Evolutionary conservation across 2,888 invertebrate genomes (phyloP).

Genomic region (Sinopyrophorus schimmeli): DNA sequence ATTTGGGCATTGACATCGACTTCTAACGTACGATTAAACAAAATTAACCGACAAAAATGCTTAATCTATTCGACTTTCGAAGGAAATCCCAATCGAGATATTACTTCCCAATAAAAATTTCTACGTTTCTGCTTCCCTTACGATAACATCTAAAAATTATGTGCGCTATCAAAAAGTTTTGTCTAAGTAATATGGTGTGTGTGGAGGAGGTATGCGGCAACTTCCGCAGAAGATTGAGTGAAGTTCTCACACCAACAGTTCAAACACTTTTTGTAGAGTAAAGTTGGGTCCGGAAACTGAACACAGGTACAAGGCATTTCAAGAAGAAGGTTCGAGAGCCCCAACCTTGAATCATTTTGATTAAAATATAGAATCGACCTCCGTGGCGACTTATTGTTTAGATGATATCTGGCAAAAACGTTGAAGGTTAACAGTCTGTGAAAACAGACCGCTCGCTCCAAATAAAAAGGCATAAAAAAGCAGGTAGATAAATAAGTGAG

Average conservation of each 20-base stretch:
- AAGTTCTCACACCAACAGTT: slow-evolving; percentile 26
- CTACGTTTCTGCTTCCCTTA: too few relatives aligned
- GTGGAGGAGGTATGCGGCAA: slow-evolving; percentile 22
- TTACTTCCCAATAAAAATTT: too few relatives aligned
- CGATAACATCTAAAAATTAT: slow-evolving; percentile 23
- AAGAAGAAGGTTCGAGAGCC: slow-evolving; percentile 32
- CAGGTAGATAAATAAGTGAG: slow-evolving; percentile 12
- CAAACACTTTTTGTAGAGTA: slow-evolving; percentile 15
- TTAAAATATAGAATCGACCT: slow-evolving; percentile 28
- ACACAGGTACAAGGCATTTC: slow-evolving; percentile 33
- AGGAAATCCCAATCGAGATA: too few relatives aligned
- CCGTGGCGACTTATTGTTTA: slow-evolving; percentile 23
- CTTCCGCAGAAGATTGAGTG: slow-evolving; percentile 24
- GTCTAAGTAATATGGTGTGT: too few relatives aligned
- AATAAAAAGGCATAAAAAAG: slow-evolving; percentile 15
- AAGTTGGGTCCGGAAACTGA: slow-evolving; percentile 23
- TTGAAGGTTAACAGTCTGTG: slow-evolving; percentile 26
- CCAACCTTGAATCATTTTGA: slow-evolving; percentile 35
- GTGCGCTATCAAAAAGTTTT: slow-evolving; percentile 4
- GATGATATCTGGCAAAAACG: slow-evolving; percentile 24
- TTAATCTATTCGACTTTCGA: too few relatives aligned
- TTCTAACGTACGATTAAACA: slow-evolving; percentile 2
- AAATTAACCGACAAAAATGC: too few relatives aligned
- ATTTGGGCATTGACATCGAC: slow-evolving; percentile 13
- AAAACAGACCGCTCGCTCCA: slow-evolving; percentile 16